Percentiles rank a stretch among this genome's conserved stretches.
These are phyloP conservation scores for Philopedon plagiatum DNA, from an alignment of 2,888 invertebrate genomes.

Conservation along the genomic window DNA sequence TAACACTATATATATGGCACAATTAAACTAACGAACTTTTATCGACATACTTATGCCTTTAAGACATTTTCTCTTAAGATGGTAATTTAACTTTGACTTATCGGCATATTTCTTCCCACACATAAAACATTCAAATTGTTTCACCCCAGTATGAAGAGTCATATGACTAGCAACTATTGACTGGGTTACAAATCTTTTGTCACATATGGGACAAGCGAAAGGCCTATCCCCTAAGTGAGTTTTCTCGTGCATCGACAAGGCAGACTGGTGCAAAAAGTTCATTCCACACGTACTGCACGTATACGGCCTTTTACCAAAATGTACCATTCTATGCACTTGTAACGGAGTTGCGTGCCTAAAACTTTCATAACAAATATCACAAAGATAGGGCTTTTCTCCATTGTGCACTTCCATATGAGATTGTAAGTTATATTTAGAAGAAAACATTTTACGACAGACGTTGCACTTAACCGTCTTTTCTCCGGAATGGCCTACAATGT, in stretches of 20 bases:
- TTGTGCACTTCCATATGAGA: constrained; percentile 40
- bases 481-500: constrained; percentile 30
- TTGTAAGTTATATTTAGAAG: constrained; percentile 32
- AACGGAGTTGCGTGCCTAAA: constrained; percentile 30
- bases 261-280: constrained; percentile 26
- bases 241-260: constrained; percentile 22
- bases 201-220: constrained; percentile 27
- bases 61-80: constrained; percentile 37
- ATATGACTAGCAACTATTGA: constrained; percentile 34
- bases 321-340: constrained; percentile 29
- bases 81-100: constrained; percentile 40
- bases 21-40: constrained; percentile 17
- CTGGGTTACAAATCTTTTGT: constrained; percentile 33
- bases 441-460: constrained; percentile 25
- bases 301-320: constrained; percentile 32
- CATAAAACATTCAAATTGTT: constrained; percentile 32
- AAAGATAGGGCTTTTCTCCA: constrained; percentile 34
- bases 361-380: constrained; percentile 31
- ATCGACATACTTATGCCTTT: constrained; percentile 28
- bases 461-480: constrained; percentile 15
- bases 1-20: neutral
- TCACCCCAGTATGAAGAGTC: constrained; percentile 34
- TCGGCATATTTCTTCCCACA: constrained; percentile 29
- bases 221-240: constrained; percentile 29
- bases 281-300: constrained; percentile 30